phyloP scores from a whole-genome alignment of 2,888 invertebrate genomes.

The Nymphalis urticae region DNA sequence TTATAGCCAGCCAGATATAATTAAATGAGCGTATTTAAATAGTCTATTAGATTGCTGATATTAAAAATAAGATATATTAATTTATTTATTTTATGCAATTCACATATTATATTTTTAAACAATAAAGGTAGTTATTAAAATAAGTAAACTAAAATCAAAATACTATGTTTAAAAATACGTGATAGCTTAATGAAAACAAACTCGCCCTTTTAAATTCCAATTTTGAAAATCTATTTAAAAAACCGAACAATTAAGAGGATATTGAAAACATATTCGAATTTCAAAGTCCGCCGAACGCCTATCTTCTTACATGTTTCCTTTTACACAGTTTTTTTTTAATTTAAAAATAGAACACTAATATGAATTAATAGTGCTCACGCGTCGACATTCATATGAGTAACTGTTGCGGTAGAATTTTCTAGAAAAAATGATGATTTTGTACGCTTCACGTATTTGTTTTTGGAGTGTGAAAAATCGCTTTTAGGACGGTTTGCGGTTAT shows the following conservation, averaged over 20 bases:
- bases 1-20: constrained; percentile 31
- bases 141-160: background rate
- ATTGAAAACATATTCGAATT: constrained; percentile 56
- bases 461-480: constrained; percentile 77
- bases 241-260: constrained; percentile 40
- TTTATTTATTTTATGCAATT: too few species aligned
- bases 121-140: background rate
- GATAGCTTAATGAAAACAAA: background rate
- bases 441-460: constrained; percentile 71
- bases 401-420: constrained; percentile 43
- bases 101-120: background rate
- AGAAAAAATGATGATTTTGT: constrained; percentile 55
- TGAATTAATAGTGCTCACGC: constrained; percentile 65
- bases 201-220: constrained; percentile 1
- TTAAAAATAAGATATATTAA: background rate
- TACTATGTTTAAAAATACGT: background rate
- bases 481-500: constrained; percentile 71
- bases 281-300: constrained; percentile 55
- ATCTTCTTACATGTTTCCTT: constrained; percentile 46
- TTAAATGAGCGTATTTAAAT: constrained; percentile 2
- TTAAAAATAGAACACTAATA: constrained; percentile 69
- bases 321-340: constrained; percentile 41
- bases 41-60: background rate
- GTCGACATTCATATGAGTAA: constrained; percentile 48
- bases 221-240: constrained; percentile 27